These are phyloP conservation scores for Galeopterus variegatus DNA, from an alignment of 2,113 vertebrate species.

Conservation along the genomic window DNA sequence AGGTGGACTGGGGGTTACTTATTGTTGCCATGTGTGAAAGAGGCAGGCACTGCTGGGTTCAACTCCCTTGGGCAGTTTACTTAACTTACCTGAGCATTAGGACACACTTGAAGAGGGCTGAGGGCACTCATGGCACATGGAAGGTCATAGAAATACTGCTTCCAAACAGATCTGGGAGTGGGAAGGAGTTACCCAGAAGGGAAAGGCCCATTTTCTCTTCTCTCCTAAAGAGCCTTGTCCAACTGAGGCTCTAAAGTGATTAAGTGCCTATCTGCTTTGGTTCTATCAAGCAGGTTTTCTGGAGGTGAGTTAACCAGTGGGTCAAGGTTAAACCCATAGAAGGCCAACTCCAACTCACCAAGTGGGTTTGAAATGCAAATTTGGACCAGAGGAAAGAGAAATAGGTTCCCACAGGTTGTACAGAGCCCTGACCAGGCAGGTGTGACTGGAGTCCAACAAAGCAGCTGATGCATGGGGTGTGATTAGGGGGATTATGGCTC, in stretches of 20 bases:
- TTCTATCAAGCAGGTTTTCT: not conserved
- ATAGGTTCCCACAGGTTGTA: not conserved
- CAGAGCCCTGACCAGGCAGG: not conserved
- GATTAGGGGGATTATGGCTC: not conserved
- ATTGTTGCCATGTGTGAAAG: not conserved
- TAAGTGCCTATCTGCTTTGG: not conserved
- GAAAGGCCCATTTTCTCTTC: not conserved
- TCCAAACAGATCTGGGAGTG: too few species aligned
- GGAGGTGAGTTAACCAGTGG: not conserved
- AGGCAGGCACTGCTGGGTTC: not conserved
- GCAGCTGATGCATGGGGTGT: accelerated
- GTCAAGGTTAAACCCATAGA: not conserved
- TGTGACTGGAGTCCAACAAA: not conserved
- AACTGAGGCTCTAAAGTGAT: not conserved
- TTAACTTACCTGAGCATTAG: not conserved
- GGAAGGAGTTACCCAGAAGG: not conserved
- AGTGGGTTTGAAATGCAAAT: not conserved
- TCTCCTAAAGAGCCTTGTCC: not conserved
- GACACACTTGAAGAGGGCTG: not conserved
- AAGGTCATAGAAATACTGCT: too few species aligned
- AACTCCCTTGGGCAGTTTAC: not conserved
- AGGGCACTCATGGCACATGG: too few species aligned
- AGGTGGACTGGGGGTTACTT: accelerated
- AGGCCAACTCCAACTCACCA: not conserved
- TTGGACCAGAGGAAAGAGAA: not conserved